Percentiles rank a stretch among this genome's conserved stretches.
These are phyloP conservation scores for Synodontis membranacea DNA, from an alignment of 2,113 vertebrate genomes.

Conservation along the genomic window DNA sequence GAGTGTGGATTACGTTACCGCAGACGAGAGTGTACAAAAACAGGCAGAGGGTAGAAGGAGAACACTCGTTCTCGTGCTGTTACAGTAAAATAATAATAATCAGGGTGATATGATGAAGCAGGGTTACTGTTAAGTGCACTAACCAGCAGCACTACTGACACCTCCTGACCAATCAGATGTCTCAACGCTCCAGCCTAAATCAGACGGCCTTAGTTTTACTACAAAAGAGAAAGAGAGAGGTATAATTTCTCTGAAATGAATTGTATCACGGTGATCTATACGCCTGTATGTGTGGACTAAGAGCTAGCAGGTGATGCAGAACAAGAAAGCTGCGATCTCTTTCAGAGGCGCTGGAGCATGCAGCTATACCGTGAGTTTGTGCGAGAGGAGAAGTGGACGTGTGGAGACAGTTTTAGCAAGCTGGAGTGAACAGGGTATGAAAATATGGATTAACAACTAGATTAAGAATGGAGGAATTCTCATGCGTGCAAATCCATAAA, in stretches of 20 bases:
- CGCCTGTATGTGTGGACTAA: background rate
- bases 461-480: background rate
- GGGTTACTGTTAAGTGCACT: background rate
- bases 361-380: background rate
- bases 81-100: background rate
- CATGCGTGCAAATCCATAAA: too few relatives aligned
- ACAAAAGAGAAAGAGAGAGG: background rate
- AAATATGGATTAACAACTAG: too few relatives aligned
- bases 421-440: background rate
- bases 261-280: background rate
- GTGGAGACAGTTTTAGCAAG: slow-evolving; percentile 9
- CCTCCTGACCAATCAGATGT: background rate
- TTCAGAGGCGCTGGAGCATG: slow-evolving; percentile 11
- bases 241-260: background rate
- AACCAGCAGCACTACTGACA: background rate
- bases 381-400: background rate
- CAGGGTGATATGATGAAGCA: background rate
- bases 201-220: background rate
- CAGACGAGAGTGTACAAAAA: background rate
- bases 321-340: background rate
- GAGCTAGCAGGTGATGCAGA: background rate
- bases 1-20: background rate
- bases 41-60: background rate
- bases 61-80: background rate
- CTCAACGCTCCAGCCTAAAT: too few relatives aligned